Evolutionary conservation across 2,113 vertebrate species (phyloP).

Genomic region (Leptodactylus fuscus): DNA sequence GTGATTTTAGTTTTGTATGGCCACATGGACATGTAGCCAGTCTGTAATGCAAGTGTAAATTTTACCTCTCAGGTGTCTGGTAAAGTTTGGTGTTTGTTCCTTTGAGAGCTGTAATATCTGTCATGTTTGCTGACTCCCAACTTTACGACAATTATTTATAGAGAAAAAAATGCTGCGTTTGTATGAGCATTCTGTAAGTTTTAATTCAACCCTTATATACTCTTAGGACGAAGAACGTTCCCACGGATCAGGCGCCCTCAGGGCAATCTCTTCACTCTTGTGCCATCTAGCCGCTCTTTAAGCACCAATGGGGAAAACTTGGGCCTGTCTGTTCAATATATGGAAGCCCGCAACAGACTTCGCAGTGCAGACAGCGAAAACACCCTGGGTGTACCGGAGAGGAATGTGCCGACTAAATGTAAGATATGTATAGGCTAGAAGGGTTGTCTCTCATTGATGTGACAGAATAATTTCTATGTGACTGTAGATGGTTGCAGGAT

Average conservation of each 20-base stretch:
- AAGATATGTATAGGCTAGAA: not conserved
- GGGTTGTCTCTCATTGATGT: too few species aligned
- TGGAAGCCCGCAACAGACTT: slow-evolving; percentile 95
- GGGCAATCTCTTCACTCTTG: slow-evolving; percentile 89
- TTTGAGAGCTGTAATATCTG: not conserved
- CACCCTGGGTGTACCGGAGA: slow-evolving; percentile 73
- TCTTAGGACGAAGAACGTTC: slow-evolving; percentile 93
- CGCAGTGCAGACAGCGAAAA: slow-evolving; percentile 54
- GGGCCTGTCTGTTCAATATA: slow-evolving; percentile 93
- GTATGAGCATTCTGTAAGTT: not conserved
- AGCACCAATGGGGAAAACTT: slow-evolving; percentile 94
- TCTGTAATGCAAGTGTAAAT: not conserved
- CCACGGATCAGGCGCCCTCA: slow-evolving; percentile 93
- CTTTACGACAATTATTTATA: too few species aligned
- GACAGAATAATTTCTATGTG: not conserved
- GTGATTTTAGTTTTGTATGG: not conserved
- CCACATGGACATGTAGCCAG: too few species aligned
- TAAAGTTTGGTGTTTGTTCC: not conserved
- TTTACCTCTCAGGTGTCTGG: not conserved
- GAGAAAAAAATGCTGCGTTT: too few species aligned
- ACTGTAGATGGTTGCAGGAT: too few species aligned
- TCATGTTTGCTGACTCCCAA: too few species aligned
- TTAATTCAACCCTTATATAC: not conserved
- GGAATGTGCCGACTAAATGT: slow-evolving; percentile 50
- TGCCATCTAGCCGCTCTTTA: slow-evolving; percentile 91